Conservation (phyloP, 2,888 invertebrate species). For the Tiliacea aurago region DNA sequence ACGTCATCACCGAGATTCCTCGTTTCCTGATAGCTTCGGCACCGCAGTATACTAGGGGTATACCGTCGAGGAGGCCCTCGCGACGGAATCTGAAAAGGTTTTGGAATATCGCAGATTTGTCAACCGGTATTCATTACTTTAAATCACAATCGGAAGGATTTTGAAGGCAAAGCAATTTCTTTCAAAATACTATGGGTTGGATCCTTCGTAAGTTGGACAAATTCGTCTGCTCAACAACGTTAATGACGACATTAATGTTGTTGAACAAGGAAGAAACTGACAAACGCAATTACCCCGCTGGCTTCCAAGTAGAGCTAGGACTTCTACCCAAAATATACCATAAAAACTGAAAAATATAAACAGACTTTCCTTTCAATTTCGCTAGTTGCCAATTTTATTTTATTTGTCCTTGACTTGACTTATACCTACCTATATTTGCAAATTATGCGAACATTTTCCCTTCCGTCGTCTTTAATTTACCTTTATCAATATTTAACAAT, state of each 20-base stretch:
- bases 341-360: not conserved
- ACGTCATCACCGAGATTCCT: conserved; percentile 90
- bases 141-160: not conserved
- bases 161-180: not conserved
- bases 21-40: conserved; percentile 90
- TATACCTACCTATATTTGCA: not conserved
- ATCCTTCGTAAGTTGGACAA: not conserved
- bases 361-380: not conserved
- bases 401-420: not conserved
- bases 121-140: not conserved
- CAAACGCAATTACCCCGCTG: not conserved
- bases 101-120: not conserved
- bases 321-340: not conserved
- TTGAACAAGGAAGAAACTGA: not conserved
- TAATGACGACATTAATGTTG: not conserved
- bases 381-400: not conserved
- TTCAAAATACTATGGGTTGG: no score
- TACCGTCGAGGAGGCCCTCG: conserved; percentile 73
- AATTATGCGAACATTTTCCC: not conserved
- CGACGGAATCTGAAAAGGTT: conserved; percentile 72
- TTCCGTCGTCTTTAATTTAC: conserved; percentile 6
- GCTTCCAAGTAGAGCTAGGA: not conserved
- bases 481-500: conserved; percentile 15
- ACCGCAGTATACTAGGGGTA: conserved; percentile 89
- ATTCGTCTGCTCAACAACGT: no score